Conservation (phyloP, 2,888 invertebrate species). For the Morpho deidamia region DNA sequence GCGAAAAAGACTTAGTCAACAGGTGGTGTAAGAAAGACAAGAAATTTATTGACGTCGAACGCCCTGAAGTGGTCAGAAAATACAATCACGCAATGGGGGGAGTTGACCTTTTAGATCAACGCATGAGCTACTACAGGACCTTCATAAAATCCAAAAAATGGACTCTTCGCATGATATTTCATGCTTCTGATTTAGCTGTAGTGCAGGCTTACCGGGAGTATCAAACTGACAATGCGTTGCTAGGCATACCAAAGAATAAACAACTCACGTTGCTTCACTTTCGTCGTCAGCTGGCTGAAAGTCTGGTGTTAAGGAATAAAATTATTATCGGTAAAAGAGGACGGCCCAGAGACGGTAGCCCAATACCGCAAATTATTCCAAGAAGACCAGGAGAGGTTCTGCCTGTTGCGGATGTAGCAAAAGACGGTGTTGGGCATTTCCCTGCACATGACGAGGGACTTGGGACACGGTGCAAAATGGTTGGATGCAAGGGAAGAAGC, state of each 20-base stretch:
- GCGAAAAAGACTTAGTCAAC: constrained; percentile 27
- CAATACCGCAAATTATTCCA: constrained; percentile 22
- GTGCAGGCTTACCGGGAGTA: constrained; percentile 28
- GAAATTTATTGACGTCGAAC: too few relatives aligned
- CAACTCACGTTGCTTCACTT: constrained; percentile 28
- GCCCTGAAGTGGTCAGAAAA: constrained; percentile 24
- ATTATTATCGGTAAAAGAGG: constrained; percentile 27
- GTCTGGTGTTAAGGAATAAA: constrained; percentile 29
- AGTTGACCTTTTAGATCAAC: constrained; percentile 34
- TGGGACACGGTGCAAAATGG: constrained; percentile 29
- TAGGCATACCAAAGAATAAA: constrained; percentile 26
- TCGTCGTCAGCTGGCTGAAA: constrained; percentile 27
- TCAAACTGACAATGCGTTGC: constrained; percentile 24
- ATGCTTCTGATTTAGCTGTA: constrained; percentile 29
- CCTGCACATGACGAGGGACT: constrained; percentile 28
- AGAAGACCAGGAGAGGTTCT: constrained; percentile 30
- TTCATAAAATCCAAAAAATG: constrained; percentile 38
- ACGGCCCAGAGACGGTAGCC: constrained; percentile 28
- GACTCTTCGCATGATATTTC: constrained; percentile 34
- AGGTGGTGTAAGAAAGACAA: too few relatives aligned
- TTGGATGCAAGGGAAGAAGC: constrained; percentile 28
- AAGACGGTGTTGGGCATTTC: constrained; percentile 31
- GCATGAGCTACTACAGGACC: constrained; percentile 36
- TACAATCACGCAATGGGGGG: constrained; percentile 40
- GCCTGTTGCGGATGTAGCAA: constrained; percentile 27